phyloP scores from a whole-genome alignment of 1,140 invertebrate species.

The Drosophila fuyamai region DNA sequence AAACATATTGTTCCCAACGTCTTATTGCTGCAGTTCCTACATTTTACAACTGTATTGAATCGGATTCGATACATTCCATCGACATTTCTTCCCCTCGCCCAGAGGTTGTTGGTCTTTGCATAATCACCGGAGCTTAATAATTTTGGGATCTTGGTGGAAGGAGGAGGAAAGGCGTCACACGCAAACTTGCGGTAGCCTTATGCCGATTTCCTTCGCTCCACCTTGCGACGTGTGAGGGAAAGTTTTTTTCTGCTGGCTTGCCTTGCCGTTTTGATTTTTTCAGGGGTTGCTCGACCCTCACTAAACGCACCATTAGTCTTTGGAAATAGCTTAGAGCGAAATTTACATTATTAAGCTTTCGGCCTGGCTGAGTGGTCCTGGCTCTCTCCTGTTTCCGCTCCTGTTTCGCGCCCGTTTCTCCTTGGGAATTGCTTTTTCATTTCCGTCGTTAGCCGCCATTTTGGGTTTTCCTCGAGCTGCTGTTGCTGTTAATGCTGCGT shows the following conservation, averaged over 20 bases:
- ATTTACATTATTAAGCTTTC: slow-evolving; percentile 82
- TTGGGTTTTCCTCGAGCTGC: slow-evolving; percentile 43
- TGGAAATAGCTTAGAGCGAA: slow-evolving; percentile 81
- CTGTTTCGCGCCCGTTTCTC: slow-evolving; percentile 6
- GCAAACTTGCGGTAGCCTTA: slow-evolving; percentile 64
- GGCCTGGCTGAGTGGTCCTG: slow-evolving; percentile 34
- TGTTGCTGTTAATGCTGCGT: slow-evolving; percentile 71
- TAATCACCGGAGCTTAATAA: slow-evolving; percentile 73
- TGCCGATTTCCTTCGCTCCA: slow-evolving; percentile 46
- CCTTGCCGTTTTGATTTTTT: slow-evolving; percentile 29
- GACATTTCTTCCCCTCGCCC: neutral
- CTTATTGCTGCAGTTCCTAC: slow-evolving; percentile 38
- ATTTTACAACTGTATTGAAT: neutral
- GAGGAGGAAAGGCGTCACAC: slow-evolving; percentile 42
- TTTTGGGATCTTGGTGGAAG: slow-evolving; percentile 16
- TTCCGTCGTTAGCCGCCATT: slow-evolving; percentile 66
- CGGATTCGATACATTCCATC: neutral
- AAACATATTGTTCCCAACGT: neutral
- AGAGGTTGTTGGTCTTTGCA: slow-evolving; percentile 57
- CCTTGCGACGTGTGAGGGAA: slow-evolving; percentile 51
- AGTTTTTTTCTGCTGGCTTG: slow-evolving; percentile 40
- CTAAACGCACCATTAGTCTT: slow-evolving; percentile 82
- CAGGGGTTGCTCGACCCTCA: slow-evolving; percentile 53
- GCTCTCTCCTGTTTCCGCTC: slow-evolving; percentile 8
- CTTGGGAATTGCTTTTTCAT: slow-evolving; percentile 54